Conservation (phyloP, 1,140 invertebrate species). For the Phortica variegata region DNA sequence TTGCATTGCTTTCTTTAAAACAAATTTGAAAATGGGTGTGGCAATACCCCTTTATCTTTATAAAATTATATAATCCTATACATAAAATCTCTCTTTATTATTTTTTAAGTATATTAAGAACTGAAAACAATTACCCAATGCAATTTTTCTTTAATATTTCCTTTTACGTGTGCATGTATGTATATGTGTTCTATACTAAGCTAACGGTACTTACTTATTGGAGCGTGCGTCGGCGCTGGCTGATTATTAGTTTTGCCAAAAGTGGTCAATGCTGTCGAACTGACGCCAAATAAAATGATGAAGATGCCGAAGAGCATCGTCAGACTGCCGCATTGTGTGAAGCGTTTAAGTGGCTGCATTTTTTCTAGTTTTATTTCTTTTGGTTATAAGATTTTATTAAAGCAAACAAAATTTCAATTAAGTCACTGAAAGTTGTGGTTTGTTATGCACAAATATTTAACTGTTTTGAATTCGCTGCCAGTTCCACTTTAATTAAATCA, state of each 20-base stretch:
- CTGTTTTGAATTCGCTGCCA: too few relatives aligned
- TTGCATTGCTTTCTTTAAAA: too few relatives aligned
- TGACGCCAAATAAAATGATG: slow-evolving; percentile 54
- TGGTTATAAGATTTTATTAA: background rate
- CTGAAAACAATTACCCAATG: background rate
- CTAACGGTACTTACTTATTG: slow-evolving; percentile 53
- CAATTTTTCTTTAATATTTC: slow-evolving; percentile 15
- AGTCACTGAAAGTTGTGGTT: too few relatives aligned
- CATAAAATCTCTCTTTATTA: slow-evolving; percentile 23
- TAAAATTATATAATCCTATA: slow-evolving; percentile 5
- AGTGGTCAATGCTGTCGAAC: slow-evolving; percentile 66
- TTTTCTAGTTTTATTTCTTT: slow-evolving; percentile 8
- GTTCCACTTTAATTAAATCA: too few relatives aligned
- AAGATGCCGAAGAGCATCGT: slow-evolving; percentile 56
- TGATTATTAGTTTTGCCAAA: slow-evolving; percentile 67
- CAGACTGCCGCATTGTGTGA: slow-evolving; percentile 56
- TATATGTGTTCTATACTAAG: slow-evolving; percentile 1
- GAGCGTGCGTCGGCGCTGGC: slow-evolving; percentile 62
- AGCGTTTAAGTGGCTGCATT: slow-evolving; percentile 56
- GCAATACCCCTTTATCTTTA: too few relatives aligned
- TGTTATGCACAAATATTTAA: too few relatives aligned
- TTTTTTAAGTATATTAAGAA: slow-evolving; percentile 9
- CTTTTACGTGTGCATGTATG: background rate
- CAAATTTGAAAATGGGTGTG: too few relatives aligned
- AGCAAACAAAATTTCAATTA: too few relatives aligned